phyloP scores from a whole-genome alignment of 2,797 vertebrate species.

The Pangasius larnaudii region DNA sequence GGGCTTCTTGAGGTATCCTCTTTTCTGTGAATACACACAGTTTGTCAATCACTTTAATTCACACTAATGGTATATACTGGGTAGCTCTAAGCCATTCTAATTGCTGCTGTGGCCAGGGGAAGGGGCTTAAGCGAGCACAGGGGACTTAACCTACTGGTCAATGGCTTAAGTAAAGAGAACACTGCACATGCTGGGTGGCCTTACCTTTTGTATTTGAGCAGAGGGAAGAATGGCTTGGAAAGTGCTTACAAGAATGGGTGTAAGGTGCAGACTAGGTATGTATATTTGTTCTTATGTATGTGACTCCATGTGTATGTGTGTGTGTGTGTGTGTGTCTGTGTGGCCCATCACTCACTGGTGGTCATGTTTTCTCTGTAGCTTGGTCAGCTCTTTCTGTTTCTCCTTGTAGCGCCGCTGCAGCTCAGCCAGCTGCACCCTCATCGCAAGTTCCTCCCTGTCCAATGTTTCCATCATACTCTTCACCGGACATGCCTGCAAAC shows the following conservation, averaged over 20 bases:
- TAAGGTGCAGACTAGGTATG: conserved; percentile 35
- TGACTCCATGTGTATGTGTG: conserved; percentile 36
- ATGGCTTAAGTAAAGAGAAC: conserved; percentile 53
- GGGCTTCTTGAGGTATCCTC: conserved; percentile 91
- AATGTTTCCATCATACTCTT: conserved; percentile 92
- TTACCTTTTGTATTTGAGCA: conserved; percentile 38
- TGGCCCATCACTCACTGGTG: conserved; percentile 81
- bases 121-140: conserved; percentile 54
- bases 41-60: conserved; percentile 60
- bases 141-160: conserved; percentile 52
- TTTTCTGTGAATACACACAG: conserved; percentile 77
- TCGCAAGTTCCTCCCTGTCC: conserved; percentile 91
- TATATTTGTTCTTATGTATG: conserved; percentile 45
- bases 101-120: conserved; percentile 57
- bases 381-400: conserved; percentile 94
- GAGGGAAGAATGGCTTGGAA: conserved; percentile 34
- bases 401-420: conserved; percentile 94
- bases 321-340: conserved; percentile 37
- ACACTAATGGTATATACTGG: conserved; percentile 54
- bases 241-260: conserved; percentile 34
- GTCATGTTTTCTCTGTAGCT: conserved; percentile 92
- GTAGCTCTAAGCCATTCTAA: conserved; percentile 59
- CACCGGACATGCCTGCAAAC: conserved; percentile 88
- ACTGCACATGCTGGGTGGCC: conserved; percentile 56
- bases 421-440: conserved; percentile 91